Evolutionary conservation across 1,140 invertebrate genomes (phyloP).

Genomic region (Druon quercuslanigerum): DNA sequence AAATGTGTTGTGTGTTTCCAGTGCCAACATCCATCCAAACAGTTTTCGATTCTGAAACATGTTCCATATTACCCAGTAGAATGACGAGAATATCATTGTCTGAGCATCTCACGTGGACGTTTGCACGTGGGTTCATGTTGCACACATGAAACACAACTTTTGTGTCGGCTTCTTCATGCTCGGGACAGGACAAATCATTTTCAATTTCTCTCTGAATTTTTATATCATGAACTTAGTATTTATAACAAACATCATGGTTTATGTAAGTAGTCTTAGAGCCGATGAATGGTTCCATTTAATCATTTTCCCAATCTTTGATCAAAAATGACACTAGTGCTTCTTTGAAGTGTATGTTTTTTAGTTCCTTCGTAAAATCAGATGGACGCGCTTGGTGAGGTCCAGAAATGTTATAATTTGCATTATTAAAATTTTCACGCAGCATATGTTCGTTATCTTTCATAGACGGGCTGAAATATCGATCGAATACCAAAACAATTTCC

Average conservation of each 20-base stretch:
- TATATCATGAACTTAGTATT: conserved; percentile 43
- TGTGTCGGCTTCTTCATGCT: conserved; percentile 41
- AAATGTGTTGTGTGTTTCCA: conserved; percentile 28
- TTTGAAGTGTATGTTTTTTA: too few species aligned
- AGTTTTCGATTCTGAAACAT: conserved; percentile 32
- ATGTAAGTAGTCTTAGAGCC: conserved; percentile 54
- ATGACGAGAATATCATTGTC: conserved; percentile 57
- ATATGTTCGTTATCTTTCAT: conserved; percentile 48
- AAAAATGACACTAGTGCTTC: conserved; percentile 56
- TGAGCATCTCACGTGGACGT: conserved; percentile 47
- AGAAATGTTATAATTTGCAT: conserved; percentile 36
- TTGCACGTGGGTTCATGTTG: conserved; percentile 43
- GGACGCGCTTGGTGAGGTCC: conserved; percentile 41
- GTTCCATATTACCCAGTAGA: conserved; percentile 52
- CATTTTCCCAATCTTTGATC: conserved; percentile 48
- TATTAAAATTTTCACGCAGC: conserved; percentile 5
- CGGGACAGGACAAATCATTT: conserved; percentile 50
- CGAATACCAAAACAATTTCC: conserved; percentile 44
- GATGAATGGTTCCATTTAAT: conserved; percentile 52
- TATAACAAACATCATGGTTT: conserved; percentile 50
- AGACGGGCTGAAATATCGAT: conserved; percentile 41
- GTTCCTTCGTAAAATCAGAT: conserved; percentile 43
- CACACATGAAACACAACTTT: conserved; percentile 60
- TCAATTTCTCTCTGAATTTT: conserved; percentile 47
- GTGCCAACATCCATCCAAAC: conserved; percentile 39